Evolutionary conservation across 2,113 vertebrate genomes (phyloP), one percentile per base, ranked within the genome.

Genomic region (Coreoperca whiteheadi): DNA sequence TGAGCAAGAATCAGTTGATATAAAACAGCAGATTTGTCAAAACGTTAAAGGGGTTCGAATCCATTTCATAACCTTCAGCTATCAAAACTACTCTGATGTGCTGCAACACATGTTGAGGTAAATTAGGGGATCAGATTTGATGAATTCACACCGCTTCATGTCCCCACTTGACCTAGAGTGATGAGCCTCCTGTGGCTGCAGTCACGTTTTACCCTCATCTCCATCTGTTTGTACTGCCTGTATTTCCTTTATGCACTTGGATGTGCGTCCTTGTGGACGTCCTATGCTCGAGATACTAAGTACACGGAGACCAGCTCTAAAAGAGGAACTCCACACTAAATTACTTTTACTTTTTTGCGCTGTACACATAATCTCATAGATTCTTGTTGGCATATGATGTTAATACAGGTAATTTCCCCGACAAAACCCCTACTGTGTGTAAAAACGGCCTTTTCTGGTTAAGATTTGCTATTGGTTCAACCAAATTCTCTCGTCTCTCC

Each of bases 101-200:
- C 20, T 43, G 0, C 21, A 0, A 37, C 6, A 48, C 30, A 46
- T 48, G 64, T 16, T 51, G 41, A 51, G 51, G 53, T 34, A 37
- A 70, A 81, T 67, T 70, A 87, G 63, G 39, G 60, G 61, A 81
- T 82, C 54, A 79, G 20, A 41, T 75, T 74, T 75, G 63, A 91
- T 79, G 56, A 50, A 60, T 76, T 77, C 68, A 34, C 54, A 28
- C 11, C 37, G 57, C 34, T 39, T 64, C 10, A 18, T 50, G 23
- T 66, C 61, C 37, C 63, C 64, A 25, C 57, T 41, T 64, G 79
- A 84, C 78, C 81, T 66, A 21, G 64, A 89, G 23, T 2, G 30
- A 63, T 4, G 21, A 65, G 56, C 8, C 41, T 66, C 50, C 32
- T n/a, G 39, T 23, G 39, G 64, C 79, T 67, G 37, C 43, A 54